Base-by-base conservation (phyloP, 1,140 invertebrate species). In the Sminthurides bifidus region DNA sequence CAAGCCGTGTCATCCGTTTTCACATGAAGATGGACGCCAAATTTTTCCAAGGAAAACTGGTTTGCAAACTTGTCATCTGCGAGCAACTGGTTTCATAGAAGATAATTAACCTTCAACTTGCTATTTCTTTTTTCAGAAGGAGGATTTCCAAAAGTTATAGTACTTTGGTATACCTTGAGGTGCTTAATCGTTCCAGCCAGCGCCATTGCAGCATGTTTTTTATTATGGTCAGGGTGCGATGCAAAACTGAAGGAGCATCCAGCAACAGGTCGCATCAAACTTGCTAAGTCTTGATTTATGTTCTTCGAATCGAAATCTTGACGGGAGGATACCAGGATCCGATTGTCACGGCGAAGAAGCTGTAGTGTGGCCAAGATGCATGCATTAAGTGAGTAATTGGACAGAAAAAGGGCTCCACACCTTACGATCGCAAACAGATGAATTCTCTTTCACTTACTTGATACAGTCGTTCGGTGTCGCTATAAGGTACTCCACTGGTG, bases 1-100 rank as follows among this genome's bases (percentile, higher is more conserved):
- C 92, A 76, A 44, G 89, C 91, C 2, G 89, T 86, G 14, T 81
- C 73, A 74, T 95, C 91, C 44, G 95, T 69, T 66, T 84, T 83
- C 4, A 94, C 78, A 73, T 82, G 94, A 53, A 82, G 77, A n/a
- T 68, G 71, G 64, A 78, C 74, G 58, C 82, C 77, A 66, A 83
- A 76, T 35, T 76, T 74, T 38, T 73, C 72, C 1, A 90, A 57
- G 31, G 67, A 72, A 67, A 78, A 94, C 68, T 91, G 84, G 55
- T 79, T 79, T 68, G 87, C 81, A 68, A 89, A 89, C 24, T 76
- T 77, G 45, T 80, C 79, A 70, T 90, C 83, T 17, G 78, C 77
- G 24, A 83, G 73, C 75, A 83, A 51, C 56, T 55, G 15, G 44
- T 53, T 51, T 6, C 27, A 33, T 26, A 26, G 10, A 26, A 48